Evolutionary conservation across 1,140 invertebrate genomes (phyloP), one percentile per base, ranked within the genome.

Genomic region (Telenomus remus): DNA sequence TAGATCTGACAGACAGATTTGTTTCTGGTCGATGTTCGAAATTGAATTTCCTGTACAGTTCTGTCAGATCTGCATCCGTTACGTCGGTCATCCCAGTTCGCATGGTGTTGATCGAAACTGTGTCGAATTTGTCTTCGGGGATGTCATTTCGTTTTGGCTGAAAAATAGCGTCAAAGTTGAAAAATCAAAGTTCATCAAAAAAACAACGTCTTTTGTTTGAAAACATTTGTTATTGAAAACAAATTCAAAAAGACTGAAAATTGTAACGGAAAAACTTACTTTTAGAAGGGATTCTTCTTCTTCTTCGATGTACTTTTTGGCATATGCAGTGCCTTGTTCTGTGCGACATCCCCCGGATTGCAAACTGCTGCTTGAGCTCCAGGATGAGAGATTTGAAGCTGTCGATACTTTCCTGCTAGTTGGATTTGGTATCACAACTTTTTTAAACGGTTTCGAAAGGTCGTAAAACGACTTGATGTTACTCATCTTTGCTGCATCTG

Each of bases 11-110:
- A 4, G 70, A 55, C 0, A 78, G 55, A 47, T 7, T 68, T 8
- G 49, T 35, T 64, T 72, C 57, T 16, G 57, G 63, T 2, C 70
- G 69, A 68, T 84, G 74, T 4, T 55, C 64, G 72, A 87, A 86
- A 10, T 85, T 74, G 53, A 83, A 89, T 0, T 73, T 81, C 34
- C 72, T 57, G 15, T 86, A 85, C 59, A 88, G 79, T 46, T 81
- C 81, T 1, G 59, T 57, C 1, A 80, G 34, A 16, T 86, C 61
- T 13, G 79, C 61, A 35, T 75, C 59, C 1, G 57, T 16, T 5
- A 80, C 0, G 10, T 79, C 76, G 14, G 46, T 48, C 6, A 60
- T 39, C 7, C 35, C 14, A 13, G 57, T 69, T 5, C 64, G 15
- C 8, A 63, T 48, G 34, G 86, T 85, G 4, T 81, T 80, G 12